These are phyloP conservation scores for Platycercus adscitus DNA, from an alignment of 2,113 vertebrate species.

Conservation along the genomic window DNA sequence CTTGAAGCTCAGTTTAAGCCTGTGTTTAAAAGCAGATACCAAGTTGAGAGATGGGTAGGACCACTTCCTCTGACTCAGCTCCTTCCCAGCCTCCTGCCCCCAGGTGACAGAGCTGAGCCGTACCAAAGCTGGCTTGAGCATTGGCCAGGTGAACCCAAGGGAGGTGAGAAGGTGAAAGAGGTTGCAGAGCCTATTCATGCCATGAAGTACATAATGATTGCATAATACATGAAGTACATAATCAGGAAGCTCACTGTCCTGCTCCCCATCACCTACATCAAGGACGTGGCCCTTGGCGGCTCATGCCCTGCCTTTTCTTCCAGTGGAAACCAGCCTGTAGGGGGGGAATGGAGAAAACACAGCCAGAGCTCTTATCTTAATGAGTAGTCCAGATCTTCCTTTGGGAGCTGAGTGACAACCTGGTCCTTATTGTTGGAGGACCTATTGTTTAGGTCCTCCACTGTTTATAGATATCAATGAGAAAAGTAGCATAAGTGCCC, in stretches of 20 bases:
- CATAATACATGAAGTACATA: too few relatives aligned
- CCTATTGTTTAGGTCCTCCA: too few relatives aligned
- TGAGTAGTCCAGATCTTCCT: not conserved
- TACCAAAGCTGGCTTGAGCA: not conserved
- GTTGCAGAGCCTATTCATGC: not conserved
- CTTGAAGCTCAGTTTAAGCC: not conserved
- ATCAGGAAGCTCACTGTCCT: not conserved
- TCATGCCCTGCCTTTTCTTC: not conserved
- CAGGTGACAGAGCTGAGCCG: not conserved
- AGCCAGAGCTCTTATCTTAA: not conserved
- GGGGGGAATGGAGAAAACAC: not conserved
- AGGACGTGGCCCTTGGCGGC: fast-evolving
- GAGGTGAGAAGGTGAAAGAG: not conserved
- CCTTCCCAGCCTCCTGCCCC: not conserved
- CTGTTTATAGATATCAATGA: not conserved
- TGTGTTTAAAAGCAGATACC: not conserved
- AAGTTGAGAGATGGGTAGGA: not conserved
- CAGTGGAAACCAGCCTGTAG: not conserved
- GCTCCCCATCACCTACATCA: not conserved
- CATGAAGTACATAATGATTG: not conserved
- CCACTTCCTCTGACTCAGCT: not conserved
- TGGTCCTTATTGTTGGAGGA: not conserved
- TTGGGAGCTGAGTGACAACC: not conserved
- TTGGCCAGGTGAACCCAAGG: not conserved
- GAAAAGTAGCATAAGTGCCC: not conserved